phyloP scores from a whole-genome alignment of 2,797 vertebrate species.

The Manis crassicaudata region DNA sequence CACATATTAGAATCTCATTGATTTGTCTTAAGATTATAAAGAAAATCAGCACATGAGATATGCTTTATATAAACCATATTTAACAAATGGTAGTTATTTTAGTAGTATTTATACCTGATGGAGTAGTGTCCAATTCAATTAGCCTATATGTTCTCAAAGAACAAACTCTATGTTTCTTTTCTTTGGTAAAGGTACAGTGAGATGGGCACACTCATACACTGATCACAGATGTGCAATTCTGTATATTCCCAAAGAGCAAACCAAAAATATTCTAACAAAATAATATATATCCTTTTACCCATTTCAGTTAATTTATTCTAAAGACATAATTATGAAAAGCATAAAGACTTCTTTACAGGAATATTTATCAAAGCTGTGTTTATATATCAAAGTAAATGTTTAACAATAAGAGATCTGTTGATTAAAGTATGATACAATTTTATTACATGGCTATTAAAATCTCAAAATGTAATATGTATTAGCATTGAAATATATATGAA shows the following conservation, averaged over 20 bases:
- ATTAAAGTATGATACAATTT: neutral
- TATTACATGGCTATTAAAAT: neutral
- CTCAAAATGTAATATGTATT: neutral
- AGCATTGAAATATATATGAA: neutral
- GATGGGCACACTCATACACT: neutral
- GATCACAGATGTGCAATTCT: constrained; percentile 11
- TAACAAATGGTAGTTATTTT: constrained; percentile 24
- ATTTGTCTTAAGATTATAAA: neutral
- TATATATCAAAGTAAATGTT: constrained; percentile 1
- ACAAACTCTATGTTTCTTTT: neutral
- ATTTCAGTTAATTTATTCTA: constrained; percentile 5
- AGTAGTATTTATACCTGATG: neutral
- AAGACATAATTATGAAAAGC: neutral
- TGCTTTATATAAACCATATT: constrained; percentile 8
- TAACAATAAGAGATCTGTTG: neutral
- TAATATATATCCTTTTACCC: neutral
- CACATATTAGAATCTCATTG: constrained; percentile 4
- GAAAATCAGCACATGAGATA: neutral
- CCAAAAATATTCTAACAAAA: neutral
- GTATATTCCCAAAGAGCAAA: neutral
- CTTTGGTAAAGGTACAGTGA: neutral
- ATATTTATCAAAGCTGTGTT: neutral
- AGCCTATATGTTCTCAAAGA: constrained; percentile 37
- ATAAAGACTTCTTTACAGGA: neutral
- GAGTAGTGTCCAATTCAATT: neutral